Percentiles rank a stretch among this genome's conserved stretches.
phyloP scores from a whole-genome alignment of 2,888 invertebrate genomes.

The Coleophora deauratella region DNA sequence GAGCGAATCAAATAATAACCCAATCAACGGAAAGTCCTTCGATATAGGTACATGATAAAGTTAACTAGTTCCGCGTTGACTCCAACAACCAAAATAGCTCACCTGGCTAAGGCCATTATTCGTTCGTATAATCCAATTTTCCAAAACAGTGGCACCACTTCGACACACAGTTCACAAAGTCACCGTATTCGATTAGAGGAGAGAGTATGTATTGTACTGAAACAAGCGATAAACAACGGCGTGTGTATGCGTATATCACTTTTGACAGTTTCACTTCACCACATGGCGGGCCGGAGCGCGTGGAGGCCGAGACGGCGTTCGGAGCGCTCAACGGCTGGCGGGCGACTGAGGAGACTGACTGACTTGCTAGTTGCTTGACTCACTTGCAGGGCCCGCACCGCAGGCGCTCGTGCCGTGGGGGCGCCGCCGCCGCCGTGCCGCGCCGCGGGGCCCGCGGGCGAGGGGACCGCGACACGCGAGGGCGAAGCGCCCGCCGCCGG shows the following conservation, averaged over 20 bases:
- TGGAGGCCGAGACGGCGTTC: constrained; percentile 44
- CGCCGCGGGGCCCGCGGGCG: constrained; percentile 35
- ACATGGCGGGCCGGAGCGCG: constrained; percentile 59
- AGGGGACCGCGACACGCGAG: constrained; percentile 59
- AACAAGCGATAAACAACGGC: constrained; percentile 44
- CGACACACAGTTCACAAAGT: constrained; percentile 56
- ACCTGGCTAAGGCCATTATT: constrained; percentile 75
- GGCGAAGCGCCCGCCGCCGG: constrained; percentile 52
- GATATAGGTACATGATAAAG: constrained; percentile 61
- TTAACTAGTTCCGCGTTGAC: constrained; percentile 71
- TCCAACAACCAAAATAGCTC: constrained; percentile 71
- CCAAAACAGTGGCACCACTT: constrained; percentile 60
- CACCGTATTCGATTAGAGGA: constrained; percentile 22
- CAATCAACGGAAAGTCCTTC: constrained; percentile 55
- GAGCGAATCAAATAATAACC: constrained; percentile 35
- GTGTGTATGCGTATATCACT: constrained; percentile 61
- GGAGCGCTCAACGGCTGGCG: constrained; percentile 51
- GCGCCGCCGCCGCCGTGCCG: constrained; percentile 16
- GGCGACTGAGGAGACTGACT: constrained; percentile 50
- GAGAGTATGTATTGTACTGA: constrained; percentile 37
- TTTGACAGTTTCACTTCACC: constrained; percentile 74
- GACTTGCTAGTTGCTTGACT: too few relatives aligned
- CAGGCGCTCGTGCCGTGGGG: constrained; percentile 3
- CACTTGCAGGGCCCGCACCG: constrained; percentile 12
- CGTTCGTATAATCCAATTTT: constrained; percentile 72